A percentile compares a stretch with the other conserved stretches of the same genome.
Conservation (phyloP, 2,888 invertebrate genomes). For the Meteorus colon region DNA sequence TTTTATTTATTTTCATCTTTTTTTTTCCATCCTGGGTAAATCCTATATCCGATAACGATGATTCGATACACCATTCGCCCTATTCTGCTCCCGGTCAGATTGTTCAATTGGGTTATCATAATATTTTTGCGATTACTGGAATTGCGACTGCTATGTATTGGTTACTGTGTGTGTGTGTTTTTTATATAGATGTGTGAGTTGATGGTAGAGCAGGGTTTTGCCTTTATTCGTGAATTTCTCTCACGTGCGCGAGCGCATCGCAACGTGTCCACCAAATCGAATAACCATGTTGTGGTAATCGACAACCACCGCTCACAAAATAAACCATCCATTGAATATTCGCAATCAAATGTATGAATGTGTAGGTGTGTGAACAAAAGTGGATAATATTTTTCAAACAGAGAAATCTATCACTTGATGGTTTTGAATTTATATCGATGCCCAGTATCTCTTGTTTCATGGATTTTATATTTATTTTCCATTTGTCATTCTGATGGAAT, state of each 20-base stretch:
- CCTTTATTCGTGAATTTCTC: slow-evolving; percentile 50
- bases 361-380: not conserved
- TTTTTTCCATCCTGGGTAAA: slow-evolving; percentile 55
- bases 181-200: not conserved
- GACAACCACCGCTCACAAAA: slow-evolving; percentile 12
- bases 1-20: slow-evolving; percentile 7
- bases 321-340: slow-evolving; percentile 1
- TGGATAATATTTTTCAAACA: not conserved
- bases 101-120: slow-evolving; percentile 71
- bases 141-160: not conserved
- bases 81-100: slow-evolving; percentile 50
- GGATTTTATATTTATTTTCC: not conserved
- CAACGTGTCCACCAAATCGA: slow-evolving; percentile 51
- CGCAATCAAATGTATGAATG: not conserved
- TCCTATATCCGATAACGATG: slow-evolving; percentile 71
- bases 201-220: not conserved
- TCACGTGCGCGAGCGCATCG: slow-evolving; percentile 47
- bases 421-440: not conserved
- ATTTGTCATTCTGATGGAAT: not conserved
- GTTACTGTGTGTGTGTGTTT: not conserved
- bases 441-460: not conserved
- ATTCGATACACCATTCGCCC: slow-evolving; percentile 66
- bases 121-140: slow-evolving; percentile 69
- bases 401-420: not conserved
- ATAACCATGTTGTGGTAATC: slow-evolving; percentile 56